Evolutionary conservation across 2,113 vertebrate species (phyloP).

Genomic region (Carettochelys insculpta): DNA sequence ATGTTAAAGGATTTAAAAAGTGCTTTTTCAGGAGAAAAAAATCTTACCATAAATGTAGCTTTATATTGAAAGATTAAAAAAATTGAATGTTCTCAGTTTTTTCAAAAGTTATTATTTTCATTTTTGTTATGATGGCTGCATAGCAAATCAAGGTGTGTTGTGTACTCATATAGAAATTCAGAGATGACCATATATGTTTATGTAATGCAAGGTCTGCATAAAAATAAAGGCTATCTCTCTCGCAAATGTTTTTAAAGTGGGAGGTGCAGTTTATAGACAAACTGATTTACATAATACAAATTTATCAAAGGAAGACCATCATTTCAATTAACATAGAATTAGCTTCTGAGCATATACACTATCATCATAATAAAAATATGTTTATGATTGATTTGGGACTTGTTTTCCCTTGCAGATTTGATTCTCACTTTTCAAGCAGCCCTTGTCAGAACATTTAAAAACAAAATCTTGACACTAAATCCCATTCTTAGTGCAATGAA

Average conservation of each 20-base stretch:
- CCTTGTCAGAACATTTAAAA: not conserved
- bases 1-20: not conserved
- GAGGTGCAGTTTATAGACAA: not conserved
- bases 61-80: not conserved
- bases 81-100: not conserved
- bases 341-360: not conserved
- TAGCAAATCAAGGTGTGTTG: not conserved
- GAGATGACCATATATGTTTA: not conserved
- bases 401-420: not conserved
- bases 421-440: not conserved
- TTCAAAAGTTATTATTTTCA: not conserved
- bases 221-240: not conserved
- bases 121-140: not conserved
- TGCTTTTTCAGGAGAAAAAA: not conserved
- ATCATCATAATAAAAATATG: fast-evolving
- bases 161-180: not conserved
- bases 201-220: not conserved
- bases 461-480: not conserved
- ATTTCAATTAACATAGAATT: not conserved
- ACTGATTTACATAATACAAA: not conserved
- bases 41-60: not conserved
- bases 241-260: not conserved
- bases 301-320: not conserved
- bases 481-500: not conserved
- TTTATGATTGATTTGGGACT: not conserved